Conservation (phyloP, 1,140 invertebrate genomes). For the Atopsyche davidsoni region DNA sequence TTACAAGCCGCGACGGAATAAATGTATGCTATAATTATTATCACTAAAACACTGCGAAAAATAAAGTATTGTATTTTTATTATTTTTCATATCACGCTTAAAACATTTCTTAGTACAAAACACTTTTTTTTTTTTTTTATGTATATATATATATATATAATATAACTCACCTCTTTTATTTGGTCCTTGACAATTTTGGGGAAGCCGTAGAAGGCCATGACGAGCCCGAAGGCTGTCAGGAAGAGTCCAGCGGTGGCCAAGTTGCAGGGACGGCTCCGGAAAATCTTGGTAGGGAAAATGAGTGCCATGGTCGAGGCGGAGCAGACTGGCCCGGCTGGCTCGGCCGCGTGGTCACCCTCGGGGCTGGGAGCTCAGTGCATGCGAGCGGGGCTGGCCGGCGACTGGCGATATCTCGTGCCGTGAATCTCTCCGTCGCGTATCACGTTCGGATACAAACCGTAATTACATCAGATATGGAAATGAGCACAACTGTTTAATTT, state of each 20-base stretch:
- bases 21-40: not conserved
- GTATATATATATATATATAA: constrained; percentile 6
- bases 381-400: too few relatives aligned
- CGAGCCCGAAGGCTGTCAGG: constrained; percentile 21
- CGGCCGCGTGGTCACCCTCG: too few relatives aligned
- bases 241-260: constrained; percentile 19
- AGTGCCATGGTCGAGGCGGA: too few relatives aligned
- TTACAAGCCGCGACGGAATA: not conserved
- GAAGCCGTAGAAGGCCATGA: constrained; percentile 29
- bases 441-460: not conserved
- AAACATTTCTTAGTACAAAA: not conserved
- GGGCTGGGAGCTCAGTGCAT: too few relatives aligned
- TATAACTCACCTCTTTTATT: constrained; percentile 24
- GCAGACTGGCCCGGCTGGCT: too few relatives aligned
- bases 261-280: constrained; percentile 12
- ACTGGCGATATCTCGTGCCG: not conserved
- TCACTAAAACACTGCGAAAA: not conserved
- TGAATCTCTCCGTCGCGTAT: not conserved
- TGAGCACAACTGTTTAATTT: too few relatives aligned
- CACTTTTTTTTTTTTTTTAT: not conserved
- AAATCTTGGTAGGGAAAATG: not conserved
- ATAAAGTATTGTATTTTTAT: constrained; percentile 1
- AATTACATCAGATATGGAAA: constrained; percentile 13
- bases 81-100: not conserved
- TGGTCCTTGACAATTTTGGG: constrained; percentile 22